These are phyloP conservation scores for Uromys caudimaculatus DNA, from an alignment of 2,797 vertebrate genomes.

Conservation along the genomic window DNA sequence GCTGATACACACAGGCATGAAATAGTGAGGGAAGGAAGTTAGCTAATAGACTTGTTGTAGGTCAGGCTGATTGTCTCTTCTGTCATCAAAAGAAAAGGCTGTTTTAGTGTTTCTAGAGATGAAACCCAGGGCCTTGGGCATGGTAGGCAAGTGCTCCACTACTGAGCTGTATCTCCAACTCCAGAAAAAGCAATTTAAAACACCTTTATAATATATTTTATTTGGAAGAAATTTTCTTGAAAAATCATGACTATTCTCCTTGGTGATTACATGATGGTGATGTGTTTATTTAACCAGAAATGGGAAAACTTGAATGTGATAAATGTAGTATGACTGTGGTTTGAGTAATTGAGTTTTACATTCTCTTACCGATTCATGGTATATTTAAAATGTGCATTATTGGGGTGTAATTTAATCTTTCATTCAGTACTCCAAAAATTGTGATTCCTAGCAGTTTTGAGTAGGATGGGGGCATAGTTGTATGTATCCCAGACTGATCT, in stretches of 20 bases:
- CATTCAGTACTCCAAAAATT: conserved; percentile 9
- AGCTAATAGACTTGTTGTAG: background rate
- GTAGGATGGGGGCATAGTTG: background rate
- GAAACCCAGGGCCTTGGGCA: background rate
- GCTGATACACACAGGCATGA: background rate
- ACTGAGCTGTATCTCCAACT: background rate
- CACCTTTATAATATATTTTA: background rate
- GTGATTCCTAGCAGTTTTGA: background rate
- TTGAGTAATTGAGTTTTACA: background rate
- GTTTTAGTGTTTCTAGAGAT: background rate
- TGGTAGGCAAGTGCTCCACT: background rate
- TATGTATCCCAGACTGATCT: background rate
- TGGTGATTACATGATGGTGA: background rate
- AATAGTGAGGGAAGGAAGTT: conserved; percentile 25
- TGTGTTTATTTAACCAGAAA: background rate
- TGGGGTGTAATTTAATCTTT: conserved; percentile 24
- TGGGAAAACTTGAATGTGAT: background rate
- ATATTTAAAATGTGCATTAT: background rate
- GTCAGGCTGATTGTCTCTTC: background rate
- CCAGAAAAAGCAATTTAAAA: background rate
- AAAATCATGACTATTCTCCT: background rate
- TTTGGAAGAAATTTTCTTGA: background rate
- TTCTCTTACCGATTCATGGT: background rate
- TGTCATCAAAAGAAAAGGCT: background rate
- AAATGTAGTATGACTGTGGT: background rate